phyloP scores from a whole-genome alignment of 1,140 invertebrate species.

The Solen grandis region DNA sequence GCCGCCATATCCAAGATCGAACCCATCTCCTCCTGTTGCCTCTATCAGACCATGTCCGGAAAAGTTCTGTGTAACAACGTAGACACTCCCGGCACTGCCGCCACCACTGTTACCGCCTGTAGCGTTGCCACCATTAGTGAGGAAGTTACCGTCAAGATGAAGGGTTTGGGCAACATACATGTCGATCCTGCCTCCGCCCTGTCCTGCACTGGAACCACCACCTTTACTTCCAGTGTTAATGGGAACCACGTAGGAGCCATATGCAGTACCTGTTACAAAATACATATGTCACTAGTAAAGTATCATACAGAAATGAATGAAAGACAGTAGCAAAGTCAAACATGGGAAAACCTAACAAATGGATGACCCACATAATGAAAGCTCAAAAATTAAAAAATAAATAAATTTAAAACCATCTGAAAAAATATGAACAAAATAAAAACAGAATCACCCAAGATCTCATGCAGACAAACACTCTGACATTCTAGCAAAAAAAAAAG shows the following conservation, averaged over 20 bases:
- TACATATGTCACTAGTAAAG: too few relatives aligned
- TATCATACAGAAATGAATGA: too few relatives aligned
- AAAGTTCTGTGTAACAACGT: conserved; percentile 65
- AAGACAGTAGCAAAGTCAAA: too few relatives aligned
- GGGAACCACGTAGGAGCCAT: conserved; percentile 68
- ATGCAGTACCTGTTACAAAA: conserved; percentile 61
- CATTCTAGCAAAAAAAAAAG: too few relatives aligned
- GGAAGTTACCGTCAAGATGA: conserved; percentile 69
- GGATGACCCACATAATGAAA: too few relatives aligned
- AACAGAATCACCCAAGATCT: too few relatives aligned
- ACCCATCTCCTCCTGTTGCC: conserved; percentile 63
- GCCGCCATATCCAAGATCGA: conserved; percentile 64
- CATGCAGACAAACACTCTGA: too few relatives aligned
- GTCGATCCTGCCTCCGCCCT: conserved; percentile 67
- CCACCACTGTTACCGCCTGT: conserved; percentile 63
- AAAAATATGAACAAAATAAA: too few relatives aligned
- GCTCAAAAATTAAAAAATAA: too few relatives aligned
- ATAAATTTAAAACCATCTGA: too few relatives aligned
- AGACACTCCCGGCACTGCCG: conserved; percentile 71
- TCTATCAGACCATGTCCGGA: conserved; percentile 70
- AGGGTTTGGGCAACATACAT: conserved; percentile 63
- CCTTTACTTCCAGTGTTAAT: conserved; percentile 65
- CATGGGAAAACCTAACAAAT: too few relatives aligned
- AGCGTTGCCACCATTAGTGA: conserved; percentile 59
- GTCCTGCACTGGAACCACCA: conserved; percentile 62